Conservation (phyloP, 1,140 invertebrate genomes). For the Drosophila punjabiensis region DNA sequence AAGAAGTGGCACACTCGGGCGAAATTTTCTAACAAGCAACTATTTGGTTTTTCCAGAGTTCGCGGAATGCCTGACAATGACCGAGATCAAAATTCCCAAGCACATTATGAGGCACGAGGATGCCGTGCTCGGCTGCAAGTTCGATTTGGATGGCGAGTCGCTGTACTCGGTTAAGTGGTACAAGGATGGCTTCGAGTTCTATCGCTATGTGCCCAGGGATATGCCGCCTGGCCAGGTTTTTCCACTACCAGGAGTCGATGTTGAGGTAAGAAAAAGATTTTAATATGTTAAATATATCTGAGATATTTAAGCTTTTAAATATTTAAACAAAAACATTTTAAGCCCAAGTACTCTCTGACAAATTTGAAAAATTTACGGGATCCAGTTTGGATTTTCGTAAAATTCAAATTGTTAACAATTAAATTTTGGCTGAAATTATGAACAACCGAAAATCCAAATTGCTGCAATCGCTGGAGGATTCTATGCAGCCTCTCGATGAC, state of each 20-base stretch:
- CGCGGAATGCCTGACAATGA: constrained; percentile 87
- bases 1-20: constrained; percentile 51
- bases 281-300: not conserved
- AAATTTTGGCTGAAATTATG: constrained; percentile 40
- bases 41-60: constrained; percentile 50
- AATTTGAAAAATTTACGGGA: constrained; percentile 8
- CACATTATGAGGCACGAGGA: constrained; percentile 89
- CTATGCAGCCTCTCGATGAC: constrained; percentile 34
- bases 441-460: constrained; percentile 64
- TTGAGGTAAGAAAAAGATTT: constrained; percentile 89
- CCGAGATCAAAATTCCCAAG: constrained; percentile 89
- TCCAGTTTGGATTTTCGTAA: not conserved
- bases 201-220: constrained; percentile 91
- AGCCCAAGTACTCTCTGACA: not conserved
- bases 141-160: constrained; percentile 92
- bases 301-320: not conserved
- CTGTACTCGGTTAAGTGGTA: constrained; percentile 96
- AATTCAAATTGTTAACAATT: constrained; percentile 15
- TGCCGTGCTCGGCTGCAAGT: constrained; percentile 91
- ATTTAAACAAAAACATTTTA: not conserved
- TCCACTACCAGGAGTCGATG: constrained; percentile 90
- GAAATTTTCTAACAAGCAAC: constrained; percentile 36
- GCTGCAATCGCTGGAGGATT: constrained; percentile 57
- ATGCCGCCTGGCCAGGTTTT: constrained; percentile 90
- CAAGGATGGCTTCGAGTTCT: constrained; percentile 95